Evolutionary conservation across 2,797 vertebrate species (phyloP).

Genomic region (Cirrhinus mrigala): DNA sequence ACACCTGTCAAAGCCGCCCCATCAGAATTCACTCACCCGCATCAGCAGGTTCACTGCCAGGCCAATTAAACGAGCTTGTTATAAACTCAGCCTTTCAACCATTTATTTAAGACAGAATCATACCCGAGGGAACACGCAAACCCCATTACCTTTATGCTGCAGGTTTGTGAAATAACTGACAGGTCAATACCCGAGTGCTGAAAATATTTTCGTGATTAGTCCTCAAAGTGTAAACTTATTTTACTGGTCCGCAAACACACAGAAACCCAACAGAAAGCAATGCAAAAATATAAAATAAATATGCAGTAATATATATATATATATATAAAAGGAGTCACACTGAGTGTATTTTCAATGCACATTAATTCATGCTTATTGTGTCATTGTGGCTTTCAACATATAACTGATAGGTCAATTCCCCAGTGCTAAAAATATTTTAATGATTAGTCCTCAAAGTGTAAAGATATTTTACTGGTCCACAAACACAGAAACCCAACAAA

Average conservation of each 20-base stretch:
- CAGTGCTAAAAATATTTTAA: too few species aligned
- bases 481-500: conserved; percentile 21
- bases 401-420: too few species aligned
- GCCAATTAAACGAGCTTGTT: conserved; percentile 45
- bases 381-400: too few species aligned
- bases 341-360: too few species aligned
- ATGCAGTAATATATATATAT: too few species aligned
- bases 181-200: background rate
- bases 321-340: too few species aligned
- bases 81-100: conserved; percentile 20
- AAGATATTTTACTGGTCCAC: too few species aligned
- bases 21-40: conserved; percentile 42
- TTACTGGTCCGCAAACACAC: background rate
- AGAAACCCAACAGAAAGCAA: background rate
- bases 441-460: too few species aligned
- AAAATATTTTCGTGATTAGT: background rate
- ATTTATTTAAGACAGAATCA: conserved; percentile 18
- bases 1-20: conserved; percentile 51
- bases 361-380: too few species aligned
- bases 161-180: conserved; percentile 1
- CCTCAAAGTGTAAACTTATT: background rate
- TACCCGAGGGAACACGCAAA: conserved; percentile 16
- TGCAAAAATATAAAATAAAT: too few species aligned
- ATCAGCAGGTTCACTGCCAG: conserved; percentile 26
- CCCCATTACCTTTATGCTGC: background rate